These are phyloP conservation scores for Pelosia muscerda DNA, from an alignment of 2,888 invertebrate genomes.

Conservation along the genomic window DNA sequence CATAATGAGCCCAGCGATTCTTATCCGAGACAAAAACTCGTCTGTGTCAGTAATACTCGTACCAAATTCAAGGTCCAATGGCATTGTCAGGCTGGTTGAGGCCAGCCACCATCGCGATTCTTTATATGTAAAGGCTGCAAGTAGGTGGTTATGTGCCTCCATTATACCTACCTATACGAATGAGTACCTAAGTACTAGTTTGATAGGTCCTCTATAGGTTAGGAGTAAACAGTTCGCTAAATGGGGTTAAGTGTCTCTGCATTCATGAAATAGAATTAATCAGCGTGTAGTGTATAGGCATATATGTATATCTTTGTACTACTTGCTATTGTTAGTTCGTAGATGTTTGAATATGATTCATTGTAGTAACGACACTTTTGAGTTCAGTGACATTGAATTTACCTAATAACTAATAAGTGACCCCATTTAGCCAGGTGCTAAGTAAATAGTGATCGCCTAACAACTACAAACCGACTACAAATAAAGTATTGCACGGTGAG, in stretches of 20 bases:
- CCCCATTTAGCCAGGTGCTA: conserved; percentile 11
- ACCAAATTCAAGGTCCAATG: conserved; percentile 60
- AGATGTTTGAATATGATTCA: conserved; percentile 38
- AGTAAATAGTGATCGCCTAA: conserved; percentile 21
- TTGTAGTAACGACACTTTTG: conserved; percentile 17
- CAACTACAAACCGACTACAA: conserved; percentile 47
- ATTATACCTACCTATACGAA: conserved; percentile 18
- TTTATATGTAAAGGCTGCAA: conserved; percentile 35
- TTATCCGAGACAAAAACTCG: conserved; percentile 76
- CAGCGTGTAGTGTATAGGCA: conserved; percentile 1
- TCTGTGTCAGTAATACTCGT: conserved; percentile 66
- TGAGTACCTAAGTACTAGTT: neutral
- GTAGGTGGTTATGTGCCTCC: conserved; percentile 30
- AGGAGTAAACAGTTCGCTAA: neutral
- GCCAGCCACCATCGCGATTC: conserved; percentile 55
- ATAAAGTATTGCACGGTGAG: conserved; percentile 64
- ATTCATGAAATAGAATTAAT: conserved; percentile 14
- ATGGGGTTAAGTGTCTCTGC: conserved; percentile 2
- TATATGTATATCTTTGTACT: neutral
- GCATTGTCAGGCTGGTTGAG: conserved; percentile 59
- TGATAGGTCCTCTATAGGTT: neutral
- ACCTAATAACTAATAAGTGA: conserved; percentile 22
- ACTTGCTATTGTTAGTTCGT: conserved; percentile 27
- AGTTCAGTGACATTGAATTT: conserved; percentile 49
- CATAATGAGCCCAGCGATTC: conserved; percentile 69